These are phyloP conservation scores for Polietes domitor DNA, from an alignment of 2,888 invertebrate species.

Conservation along the genomic window DNA sequence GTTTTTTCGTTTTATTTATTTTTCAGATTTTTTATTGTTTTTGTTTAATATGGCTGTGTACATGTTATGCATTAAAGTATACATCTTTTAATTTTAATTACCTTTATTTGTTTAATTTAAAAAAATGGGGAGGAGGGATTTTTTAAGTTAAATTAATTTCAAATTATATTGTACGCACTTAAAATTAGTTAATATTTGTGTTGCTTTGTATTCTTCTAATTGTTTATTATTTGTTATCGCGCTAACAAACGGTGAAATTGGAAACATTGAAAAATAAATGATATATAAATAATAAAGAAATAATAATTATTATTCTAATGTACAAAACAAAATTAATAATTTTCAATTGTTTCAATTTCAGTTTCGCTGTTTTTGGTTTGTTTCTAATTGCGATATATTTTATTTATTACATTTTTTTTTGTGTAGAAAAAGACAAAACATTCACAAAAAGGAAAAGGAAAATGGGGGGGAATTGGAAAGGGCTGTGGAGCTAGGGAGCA, in stretches of 20 bases:
- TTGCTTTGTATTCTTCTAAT: conserved; percentile 57
- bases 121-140: conserved; percentile 56
- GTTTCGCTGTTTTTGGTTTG: conserved; percentile 74
- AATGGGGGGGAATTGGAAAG: not conserved
- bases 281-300: conserved; percentile 62
- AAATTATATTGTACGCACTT: conserved; percentile 72
- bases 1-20: conserved; percentile 32
- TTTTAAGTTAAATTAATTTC: conserved; percentile 66
- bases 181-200: conserved; percentile 71
- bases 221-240: conserved; percentile 39
- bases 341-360: conserved; percentile 40
- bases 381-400: conserved; percentile 62
- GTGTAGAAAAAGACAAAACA: conserved; percentile 9
- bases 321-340: conserved; percentile 44
- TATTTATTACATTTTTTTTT: not conserved
- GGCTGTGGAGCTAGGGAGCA: not conserved
- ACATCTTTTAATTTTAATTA: conserved; percentile 16
- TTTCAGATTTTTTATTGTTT: conserved; percentile 42
- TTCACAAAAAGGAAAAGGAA: not conserved
- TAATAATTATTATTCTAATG: conserved; percentile 14
- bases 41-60: conserved; percentile 63
- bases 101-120: conserved; percentile 43
- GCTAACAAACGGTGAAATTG: conserved; percentile 57
- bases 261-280: conserved; percentile 49
- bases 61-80: conserved; percentile 63